Conservation (phyloP, 1,140 invertebrate species). For the Trichonephila clavipes region DNA sequence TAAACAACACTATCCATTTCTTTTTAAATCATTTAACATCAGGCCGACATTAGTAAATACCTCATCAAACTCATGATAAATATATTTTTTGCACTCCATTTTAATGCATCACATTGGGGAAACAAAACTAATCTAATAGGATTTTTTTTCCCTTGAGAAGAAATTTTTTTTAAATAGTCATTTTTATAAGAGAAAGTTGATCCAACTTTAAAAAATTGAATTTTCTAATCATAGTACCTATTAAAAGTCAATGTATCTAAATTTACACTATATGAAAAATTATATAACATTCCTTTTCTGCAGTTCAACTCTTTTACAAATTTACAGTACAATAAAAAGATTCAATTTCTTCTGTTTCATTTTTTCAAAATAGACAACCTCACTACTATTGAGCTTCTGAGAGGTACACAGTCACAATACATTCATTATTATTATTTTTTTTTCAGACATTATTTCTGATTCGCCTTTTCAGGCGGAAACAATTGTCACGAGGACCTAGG, state of each 20-base stretch:
- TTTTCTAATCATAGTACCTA: neutral
- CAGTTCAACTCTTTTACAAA: neutral
- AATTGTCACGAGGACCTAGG: slow-evolving; percentile 71
- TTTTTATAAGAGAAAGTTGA: neutral
- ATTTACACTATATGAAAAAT: slow-evolving; percentile 10
- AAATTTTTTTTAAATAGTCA: neutral
- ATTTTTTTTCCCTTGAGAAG: neutral
- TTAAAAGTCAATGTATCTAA: slow-evolving; percentile 11
- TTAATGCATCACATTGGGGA: neutral
- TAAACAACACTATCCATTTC: too few species aligned
- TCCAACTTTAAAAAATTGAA: neutral
- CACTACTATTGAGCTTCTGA: neutral
- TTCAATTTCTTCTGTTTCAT: neutral
- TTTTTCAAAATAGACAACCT: neutral
- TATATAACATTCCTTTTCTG: neutral
- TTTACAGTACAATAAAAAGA: slow-evolving; percentile 16
- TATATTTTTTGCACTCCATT: too few species aligned
- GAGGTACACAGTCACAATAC: too few species aligned
- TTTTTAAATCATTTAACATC: too few species aligned
- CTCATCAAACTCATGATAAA: too few species aligned
- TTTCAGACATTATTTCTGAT: neutral
- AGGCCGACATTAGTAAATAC: too few species aligned
- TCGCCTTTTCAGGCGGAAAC: slow-evolving; percentile 57
- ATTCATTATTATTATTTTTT: too few species aligned
- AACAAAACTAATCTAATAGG: neutral